Base-by-base conservation (phyloP, 1,140 invertebrate species). In the Eurosta solidaginis region DNA sequence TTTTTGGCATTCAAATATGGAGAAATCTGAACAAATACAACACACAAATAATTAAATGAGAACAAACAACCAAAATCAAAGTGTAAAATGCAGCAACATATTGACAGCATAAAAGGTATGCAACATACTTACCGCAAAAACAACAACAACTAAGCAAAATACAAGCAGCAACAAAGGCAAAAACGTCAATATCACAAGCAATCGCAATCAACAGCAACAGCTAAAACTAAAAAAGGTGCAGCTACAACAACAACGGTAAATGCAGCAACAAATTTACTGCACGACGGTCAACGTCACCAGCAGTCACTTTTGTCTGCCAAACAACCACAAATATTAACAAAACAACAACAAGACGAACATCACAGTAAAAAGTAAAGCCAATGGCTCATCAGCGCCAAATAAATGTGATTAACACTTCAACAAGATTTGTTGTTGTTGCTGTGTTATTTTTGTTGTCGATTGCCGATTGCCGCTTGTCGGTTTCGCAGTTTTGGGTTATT, bases 381-480 rank as follows among this genome's bases (percentile, higher is more conserved):
- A 36, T 59, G 12, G 54, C 54, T 59, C 54, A 59, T 59, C 54
- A 59, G 54, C 54, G 29, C 54, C 54, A 59, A n/a, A 59, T 17
- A 59, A 59, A 59, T 59, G 54, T 59, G 54, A 59, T 59, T 59
- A 59, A 59, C 27, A 59, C 54, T 59, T 59, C 54, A 59, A 59
- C 54, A 59, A 25, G n/a, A n/a, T n/a, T n/a, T n/a, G n/a, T n/a
- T n/a, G n/a, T n/a, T n/a, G n/a, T n/a, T n/a, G n/a, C n/a, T n/a
- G n/a, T n/a, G n/a, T n/a, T 17, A 27, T 1, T 10, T n/a, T 59
- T 17, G 54, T 59, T 36, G 25, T n/a, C 50, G 20, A 12, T 29
- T 59, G 54, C n/a, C 25, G 50, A 54, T 54, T 54, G 50, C 27
- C 50, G 27, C 4, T 59, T 33, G 50, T 54, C 25, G 1, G 50